Evolutionary conservation across 2,797 vertebrate genomes (phyloP), one percentile per base, ranked within the genome.

Genomic region (Gymnoscopelus braueri): DNA sequence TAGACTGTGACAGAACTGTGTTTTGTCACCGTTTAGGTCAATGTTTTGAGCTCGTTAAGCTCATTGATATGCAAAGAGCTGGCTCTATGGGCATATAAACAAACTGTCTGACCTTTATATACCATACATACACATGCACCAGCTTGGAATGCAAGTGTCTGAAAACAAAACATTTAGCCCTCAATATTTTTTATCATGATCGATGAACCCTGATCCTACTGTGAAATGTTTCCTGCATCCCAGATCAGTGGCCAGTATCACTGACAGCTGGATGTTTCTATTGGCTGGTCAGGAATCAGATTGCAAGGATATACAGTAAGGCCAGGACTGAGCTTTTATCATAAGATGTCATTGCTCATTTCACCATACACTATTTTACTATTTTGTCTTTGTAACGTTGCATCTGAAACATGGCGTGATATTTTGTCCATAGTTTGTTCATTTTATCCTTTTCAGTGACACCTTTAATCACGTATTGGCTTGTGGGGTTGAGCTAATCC

Each of bases 61-160:
- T 89, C 79, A 60, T 58, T 80, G 73, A 82, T 86, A 87, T 88
- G 78, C 85, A 88, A 87, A 88, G 87, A 93, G 90, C 90, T 89
- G 91, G 88, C 89, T 92, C 88, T 91, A 70, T 77, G 73, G 79
- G 79, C 82, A 82, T 80, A 82, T 75, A 84, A 62, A 66, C 71
- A 73, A 61, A 81, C 58, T 77, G 70, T 55, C 65, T 76, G 23
- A 77, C 54, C 68, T 35, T 19, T 19, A 19, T 8, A 10, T 51
- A 49, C 63, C 39, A 74, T 71, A 80, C 60, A 79, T 68, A 67
- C 60, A 67, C 47, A 55, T 23, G 8, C 60, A 64, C 70, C 74
- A 77, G 72, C 72, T 84, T 81, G 39, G 70, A 79, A 69, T 82
- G 74, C 59, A 39, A 3, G 49, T 69, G 29, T 80, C 66, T 44